These are phyloP conservation scores for Eutolmus rufibarbis DNA, from an alignment of 2,888 invertebrate species.

Conservation along the genomic window DNA sequence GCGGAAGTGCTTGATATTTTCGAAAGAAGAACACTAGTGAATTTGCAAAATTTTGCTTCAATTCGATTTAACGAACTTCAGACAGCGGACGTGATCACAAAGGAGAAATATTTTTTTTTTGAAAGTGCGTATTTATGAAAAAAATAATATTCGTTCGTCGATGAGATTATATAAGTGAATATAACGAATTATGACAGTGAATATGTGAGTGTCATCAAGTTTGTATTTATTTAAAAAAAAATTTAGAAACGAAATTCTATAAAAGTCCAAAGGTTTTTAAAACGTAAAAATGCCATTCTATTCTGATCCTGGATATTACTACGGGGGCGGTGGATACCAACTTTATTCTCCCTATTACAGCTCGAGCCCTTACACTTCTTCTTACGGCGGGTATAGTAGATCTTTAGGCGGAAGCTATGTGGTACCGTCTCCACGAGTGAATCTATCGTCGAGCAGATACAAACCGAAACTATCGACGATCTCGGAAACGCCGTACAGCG, in stretches of 20 bases:
- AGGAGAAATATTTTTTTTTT: not conserved
- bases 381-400: conserved; percentile 68
- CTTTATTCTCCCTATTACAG: conserved; percentile 65
- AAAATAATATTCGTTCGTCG: not conserved
- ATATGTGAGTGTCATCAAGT: not conserved
- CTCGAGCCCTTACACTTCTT: conserved; percentile 65
- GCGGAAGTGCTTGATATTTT: not conserved
- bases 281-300: conserved; percentile 70
- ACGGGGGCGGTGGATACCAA: conserved; percentile 64
- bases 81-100: not conserved
- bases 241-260: not conserved
- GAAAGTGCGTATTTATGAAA: not conserved
- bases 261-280: not conserved
- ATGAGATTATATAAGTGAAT: conserved; percentile 20
- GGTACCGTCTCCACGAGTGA: conserved; percentile 54
- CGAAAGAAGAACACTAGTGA: not conserved
- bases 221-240: not conserved
- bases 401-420: conserved; percentile 55
- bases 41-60: not conserved
- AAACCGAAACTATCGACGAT: conserved; percentile 79
- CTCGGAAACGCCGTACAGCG: conserved; percentile 65
- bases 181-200: not conserved
- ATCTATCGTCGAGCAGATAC: conserved; percentile 65
- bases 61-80: not conserved
- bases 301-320: conserved; percentile 70